These are phyloP conservation scores for Coptodon bakossiorum DNA, from an alignment of 2,113 vertebrate species.

Conservation along the genomic window DNA sequence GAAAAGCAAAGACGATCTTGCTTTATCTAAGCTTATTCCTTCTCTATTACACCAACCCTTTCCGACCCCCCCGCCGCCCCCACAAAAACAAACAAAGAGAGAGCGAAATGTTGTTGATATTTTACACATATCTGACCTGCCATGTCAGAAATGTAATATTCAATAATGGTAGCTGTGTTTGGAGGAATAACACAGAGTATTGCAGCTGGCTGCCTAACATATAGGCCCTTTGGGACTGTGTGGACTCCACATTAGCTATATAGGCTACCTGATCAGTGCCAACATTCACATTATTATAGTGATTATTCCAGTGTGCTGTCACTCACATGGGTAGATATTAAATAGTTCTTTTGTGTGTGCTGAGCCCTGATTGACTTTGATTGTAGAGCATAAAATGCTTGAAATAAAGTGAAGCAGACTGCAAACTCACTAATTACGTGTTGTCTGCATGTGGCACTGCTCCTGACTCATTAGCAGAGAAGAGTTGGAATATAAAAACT, in stretches of 20 bases:
- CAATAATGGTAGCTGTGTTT: background rate
- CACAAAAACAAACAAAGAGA: background rate
- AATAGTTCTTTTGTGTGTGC: background rate
- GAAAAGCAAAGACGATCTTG: background rate
- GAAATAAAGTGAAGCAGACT: background rate
- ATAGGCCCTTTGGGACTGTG: background rate
- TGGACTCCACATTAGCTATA: slow-evolving; percentile 11
- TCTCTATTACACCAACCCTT: background rate
- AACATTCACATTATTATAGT: slow-evolving; percentile 10
- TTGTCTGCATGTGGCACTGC: background rate
- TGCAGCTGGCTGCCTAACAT: background rate
- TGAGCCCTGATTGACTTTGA: background rate
- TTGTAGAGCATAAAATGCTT: background rate
- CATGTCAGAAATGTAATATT: slow-evolving; percentile 6
- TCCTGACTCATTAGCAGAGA: background rate
- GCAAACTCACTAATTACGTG: background rate
- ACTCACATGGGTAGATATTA: background rate
- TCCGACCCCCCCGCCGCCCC: rapidly evolving
- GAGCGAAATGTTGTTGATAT: background rate
- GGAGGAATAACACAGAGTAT: slow-evolving; percentile 16
- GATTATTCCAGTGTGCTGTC: background rate
- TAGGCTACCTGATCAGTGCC: background rate
- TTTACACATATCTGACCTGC: background rate
- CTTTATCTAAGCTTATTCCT: background rate
- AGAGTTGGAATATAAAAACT: background rate